Percentiles rank a stretch among this genome's conserved stretches.
These are phyloP conservation scores for Trididemnum miniatum DNA, from an alignment of 23 tunicate genomes.

Conservation along the genomic window DNA sequence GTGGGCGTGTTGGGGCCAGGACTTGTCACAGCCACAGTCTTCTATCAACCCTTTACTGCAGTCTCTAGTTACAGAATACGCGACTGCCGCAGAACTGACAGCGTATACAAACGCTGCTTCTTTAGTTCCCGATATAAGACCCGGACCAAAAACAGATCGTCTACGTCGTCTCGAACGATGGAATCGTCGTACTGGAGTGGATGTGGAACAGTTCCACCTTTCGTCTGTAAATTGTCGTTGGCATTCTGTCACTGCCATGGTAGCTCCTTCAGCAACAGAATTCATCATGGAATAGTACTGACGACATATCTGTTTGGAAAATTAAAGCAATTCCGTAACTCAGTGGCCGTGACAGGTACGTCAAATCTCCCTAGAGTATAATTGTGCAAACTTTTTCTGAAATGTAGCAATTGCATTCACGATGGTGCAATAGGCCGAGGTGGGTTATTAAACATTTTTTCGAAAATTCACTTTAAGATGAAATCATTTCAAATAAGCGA, in stretches of 20 bases:
- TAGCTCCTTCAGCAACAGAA: conserved; percentile 49
- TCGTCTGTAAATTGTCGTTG: conserved; percentile 62
- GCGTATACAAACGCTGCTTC: conserved; percentile 90
- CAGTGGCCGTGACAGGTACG: too few relatives aligned
- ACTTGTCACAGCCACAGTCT: conserved; percentile 65
- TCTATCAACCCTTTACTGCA: conserved; percentile 61
- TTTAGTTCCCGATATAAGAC: conserved; percentile 37
- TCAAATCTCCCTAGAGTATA: too few relatives aligned
- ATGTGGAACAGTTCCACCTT: conserved; percentile 75
- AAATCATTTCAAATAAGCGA: too few relatives aligned
- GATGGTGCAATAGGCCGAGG: too few relatives aligned
- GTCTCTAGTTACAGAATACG: conserved; percentile 52
- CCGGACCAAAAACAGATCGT: conserved; percentile 22
- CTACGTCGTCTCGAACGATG: background rate
- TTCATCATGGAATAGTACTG: conserved; percentile 50
- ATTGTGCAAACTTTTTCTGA: too few relatives aligned
- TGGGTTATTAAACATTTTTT: too few relatives aligned
- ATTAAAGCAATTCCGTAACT: too few relatives aligned
- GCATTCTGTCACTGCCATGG: conserved; percentile 63
- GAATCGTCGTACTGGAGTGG: background rate
- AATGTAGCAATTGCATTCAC: too few relatives aligned
- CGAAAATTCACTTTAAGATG: too few relatives aligned
- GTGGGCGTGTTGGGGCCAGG: conserved; percentile 34
- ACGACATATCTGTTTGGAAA: conserved; percentile 77
- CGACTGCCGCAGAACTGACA: conserved; percentile 79